These are phyloP conservation scores for Serilophus lunatus DNA, from an alignment of 2,113 vertebrate species.

Conservation along the genomic window DNA sequence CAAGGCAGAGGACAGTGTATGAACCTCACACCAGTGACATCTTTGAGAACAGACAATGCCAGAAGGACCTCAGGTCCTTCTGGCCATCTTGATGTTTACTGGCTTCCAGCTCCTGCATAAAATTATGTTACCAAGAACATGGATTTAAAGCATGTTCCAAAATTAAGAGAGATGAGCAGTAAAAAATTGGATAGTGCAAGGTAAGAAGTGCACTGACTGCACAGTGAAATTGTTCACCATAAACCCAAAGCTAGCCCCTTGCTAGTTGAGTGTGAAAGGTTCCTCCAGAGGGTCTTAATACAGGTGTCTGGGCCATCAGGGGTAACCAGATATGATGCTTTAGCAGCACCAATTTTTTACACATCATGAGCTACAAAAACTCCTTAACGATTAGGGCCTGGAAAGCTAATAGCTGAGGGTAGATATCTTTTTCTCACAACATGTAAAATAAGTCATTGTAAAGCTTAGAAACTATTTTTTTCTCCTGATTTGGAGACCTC, in stretches of 20 bases:
- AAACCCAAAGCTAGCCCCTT: background rate
- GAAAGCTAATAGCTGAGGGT: background rate
- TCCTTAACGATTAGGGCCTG: background rate
- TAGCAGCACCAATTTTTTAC: background rate
- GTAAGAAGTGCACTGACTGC: background rate
- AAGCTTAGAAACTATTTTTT: background rate
- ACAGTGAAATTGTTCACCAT: background rate
- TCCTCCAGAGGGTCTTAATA: background rate
- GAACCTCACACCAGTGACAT: background rate
- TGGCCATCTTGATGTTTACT: background rate
- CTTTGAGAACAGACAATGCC: background rate
- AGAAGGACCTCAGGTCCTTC: background rate
- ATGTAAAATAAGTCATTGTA: background rate
- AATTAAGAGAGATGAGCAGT: background rate
- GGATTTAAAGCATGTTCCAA: background rate
- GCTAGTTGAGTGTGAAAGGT: background rate
- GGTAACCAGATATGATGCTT: background rate
- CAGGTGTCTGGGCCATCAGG: background rate
- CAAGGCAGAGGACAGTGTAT: background rate
- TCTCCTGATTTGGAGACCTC: accelerated
- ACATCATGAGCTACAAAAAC: background rate
- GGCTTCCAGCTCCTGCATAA: background rate
- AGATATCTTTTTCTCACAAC: background rate
- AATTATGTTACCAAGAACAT: background rate
- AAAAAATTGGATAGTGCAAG: background rate